Percentiles rank a stretch among this genome's conserved stretches.
These are phyloP conservation scores for Microctenopoma steveboyesi DNA, from an alignment of 2,797 vertebrate genomes.

Conservation along the genomic window DNA sequence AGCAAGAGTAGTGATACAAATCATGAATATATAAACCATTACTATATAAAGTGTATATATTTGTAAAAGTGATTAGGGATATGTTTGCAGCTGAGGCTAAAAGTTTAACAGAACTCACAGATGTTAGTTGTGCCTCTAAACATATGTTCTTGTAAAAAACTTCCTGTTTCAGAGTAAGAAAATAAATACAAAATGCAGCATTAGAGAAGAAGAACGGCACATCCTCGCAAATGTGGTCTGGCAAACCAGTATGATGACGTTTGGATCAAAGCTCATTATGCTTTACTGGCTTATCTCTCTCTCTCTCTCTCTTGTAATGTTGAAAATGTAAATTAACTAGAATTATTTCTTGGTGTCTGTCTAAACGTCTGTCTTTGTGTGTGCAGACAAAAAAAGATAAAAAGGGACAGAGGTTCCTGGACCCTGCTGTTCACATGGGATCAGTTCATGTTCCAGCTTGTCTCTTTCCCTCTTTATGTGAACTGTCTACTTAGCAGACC, in stretches of 20 bases:
- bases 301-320: background rate
- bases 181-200: background rate
- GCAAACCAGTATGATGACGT: background rate
- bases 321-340: background rate
- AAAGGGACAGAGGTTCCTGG: slow-evolving; percentile 41
- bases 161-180: slow-evolving; percentile 37
- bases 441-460: slow-evolving; percentile 76
- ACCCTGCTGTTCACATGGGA: slow-evolving; percentile 54
- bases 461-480: slow-evolving; percentile 49
- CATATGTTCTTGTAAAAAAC: background rate
- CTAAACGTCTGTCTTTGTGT: background rate
- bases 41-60: no score
- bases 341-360: background rate
- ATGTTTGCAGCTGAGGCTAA: background rate
- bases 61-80: background rate
- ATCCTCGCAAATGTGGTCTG: background rate
- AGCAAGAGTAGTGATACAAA: slow-evolving; percentile 7
- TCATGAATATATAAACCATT: no score
- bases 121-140: background rate
- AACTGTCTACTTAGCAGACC: slow-evolving; percentile 56
- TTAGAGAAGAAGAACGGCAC: slow-evolving; percentile 9
- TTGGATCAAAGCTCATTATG: slow-evolving; percentile 7
- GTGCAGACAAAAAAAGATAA: slow-evolving; percentile 11
- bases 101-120: background rate
- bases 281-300: background rate